Base-by-base conservation (phyloP, 2,888 invertebrate species). In the Clunio marinus region DNA sequence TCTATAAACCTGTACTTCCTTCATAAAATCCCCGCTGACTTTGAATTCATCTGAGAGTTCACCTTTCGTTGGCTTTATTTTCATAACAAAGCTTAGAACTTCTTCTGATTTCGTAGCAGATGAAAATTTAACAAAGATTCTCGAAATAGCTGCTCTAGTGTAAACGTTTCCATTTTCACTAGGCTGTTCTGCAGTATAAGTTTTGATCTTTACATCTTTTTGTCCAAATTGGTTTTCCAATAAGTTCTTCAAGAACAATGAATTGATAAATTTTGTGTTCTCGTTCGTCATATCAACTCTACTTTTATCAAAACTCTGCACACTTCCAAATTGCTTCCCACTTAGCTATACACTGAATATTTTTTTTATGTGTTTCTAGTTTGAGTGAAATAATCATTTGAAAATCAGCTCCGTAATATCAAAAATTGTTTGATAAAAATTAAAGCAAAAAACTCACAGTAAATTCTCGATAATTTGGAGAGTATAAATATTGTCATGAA, bases 231-330 rank as follows among this genome's bases (percentile, higher is more conserved):
- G 66, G 1, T 22, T 60, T 57, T 70, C 70, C 20, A 70, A 22
- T n/a, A 70, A 41, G 57, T 70, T 70, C 41, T 70, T 70, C 22
- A 70, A 37, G 62, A 70, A 70, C 27, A 70, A 51, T 37, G 70
- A 70, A 63, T 70, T 70, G 8, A 70, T 69, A 28, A 70, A 70
- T 58, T 70, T 70, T n/a, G 70, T 69, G 25, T 68, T 57, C 24
- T 45, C 51, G 22, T 60, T 55, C n/a, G 17, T 25, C 22, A 22
- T 60, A 70, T 24, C 15, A 5, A 10, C 17, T 28, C 4, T 2
- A 51, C 20, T 59, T n/a, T n/a, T n/a, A n/a, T n/a, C n/a, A n/a
- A n/a, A n/a, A n/a, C n/a, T n/a, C n/a, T n/a, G n/a, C n/a, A n/a
- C 22, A 32, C 69, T 28, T 55, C 65, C 27, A 15, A 60, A 37